Conservation (phyloP, 2,113 vertebrate genomes). For the Aphyosemion australe region DNA sequence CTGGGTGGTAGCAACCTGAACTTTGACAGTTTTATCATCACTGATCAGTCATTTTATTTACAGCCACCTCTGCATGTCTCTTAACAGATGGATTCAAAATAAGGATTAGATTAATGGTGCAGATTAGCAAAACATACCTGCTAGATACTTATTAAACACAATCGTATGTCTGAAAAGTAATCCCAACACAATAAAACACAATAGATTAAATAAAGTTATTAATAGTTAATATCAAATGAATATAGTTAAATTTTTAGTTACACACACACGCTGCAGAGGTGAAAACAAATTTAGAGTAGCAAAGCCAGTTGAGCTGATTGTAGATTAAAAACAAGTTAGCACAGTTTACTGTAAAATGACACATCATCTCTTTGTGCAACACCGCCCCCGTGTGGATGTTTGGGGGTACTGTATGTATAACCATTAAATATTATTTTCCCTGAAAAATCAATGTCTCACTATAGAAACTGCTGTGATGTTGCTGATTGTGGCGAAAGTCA, state of each 20-base stretch:
- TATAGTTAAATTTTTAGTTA: too few relatives aligned
- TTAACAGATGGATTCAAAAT: too few relatives aligned
- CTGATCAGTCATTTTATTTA: not conserved
- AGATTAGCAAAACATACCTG: too few relatives aligned
- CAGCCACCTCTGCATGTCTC: not conserved
- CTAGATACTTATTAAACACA: too few relatives aligned
- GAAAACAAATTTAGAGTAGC: conserved; percentile 20
- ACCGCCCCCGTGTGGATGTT: conserved; percentile 23
- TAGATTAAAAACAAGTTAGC: not conserved
- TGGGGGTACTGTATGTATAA: conserved; percentile 1
- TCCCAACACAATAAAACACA: too few relatives aligned
- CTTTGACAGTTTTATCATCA: conserved; percentile 5
- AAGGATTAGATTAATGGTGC: too few relatives aligned
- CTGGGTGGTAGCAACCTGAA: conserved; percentile 2
- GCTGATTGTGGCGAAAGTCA: not conserved
- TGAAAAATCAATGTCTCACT: not conserved
- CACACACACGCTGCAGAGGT: too few relatives aligned
- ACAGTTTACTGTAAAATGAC: not conserved
- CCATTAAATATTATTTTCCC: not conserved
- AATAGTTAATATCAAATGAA: too few relatives aligned
- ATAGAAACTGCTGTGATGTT: not conserved
- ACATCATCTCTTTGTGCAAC: conserved; percentile 1
- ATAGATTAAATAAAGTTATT: too few relatives aligned
- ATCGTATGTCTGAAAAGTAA: too few relatives aligned
- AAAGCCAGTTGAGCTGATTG: not conserved